Conservation (phyloP, 2,797 vertebrate genomes). For the Rhinophrynus dorsalis region DNA sequence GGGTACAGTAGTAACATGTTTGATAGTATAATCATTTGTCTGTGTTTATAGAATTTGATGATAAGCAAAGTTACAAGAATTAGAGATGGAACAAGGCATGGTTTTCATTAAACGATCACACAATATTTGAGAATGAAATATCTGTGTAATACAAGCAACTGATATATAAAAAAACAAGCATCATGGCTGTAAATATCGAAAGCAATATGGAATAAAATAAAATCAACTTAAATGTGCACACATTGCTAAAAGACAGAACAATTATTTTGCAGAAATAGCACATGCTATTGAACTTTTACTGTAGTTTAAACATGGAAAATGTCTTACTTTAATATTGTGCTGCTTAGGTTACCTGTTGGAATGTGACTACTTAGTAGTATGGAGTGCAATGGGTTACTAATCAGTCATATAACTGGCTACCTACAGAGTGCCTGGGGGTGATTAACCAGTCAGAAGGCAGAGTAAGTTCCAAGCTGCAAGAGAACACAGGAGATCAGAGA, state of each 20-base stretch:
- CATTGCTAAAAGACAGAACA: conserved; percentile 14
- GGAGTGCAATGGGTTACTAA: too few species aligned
- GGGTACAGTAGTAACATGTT: neutral
- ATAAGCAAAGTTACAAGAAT: conserved; percentile 35
- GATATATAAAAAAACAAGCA: conserved; percentile 26
- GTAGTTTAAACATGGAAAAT: too few species aligned
- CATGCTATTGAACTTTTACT: too few species aligned
- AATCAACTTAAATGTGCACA: conserved; percentile 36
- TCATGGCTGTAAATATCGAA: conserved; percentile 23
- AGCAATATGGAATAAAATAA: neutral
- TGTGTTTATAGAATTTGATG: neutral
- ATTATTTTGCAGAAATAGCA: too few species aligned
- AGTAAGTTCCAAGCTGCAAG: too few species aligned
- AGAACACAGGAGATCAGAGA: too few species aligned
- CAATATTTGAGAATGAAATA: conserved; percentile 40
- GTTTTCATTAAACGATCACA: conserved; percentile 42
- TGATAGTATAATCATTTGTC: conserved; percentile 31
- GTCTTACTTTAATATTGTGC: too few species aligned
- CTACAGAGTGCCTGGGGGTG: too few species aligned
- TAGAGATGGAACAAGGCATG: neutral
- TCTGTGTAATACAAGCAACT: neutral
- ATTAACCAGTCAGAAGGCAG: too few species aligned
- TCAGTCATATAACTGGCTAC: too few species aligned
- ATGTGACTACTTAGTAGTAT: too few species aligned
- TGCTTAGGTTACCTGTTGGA: too few species aligned